Percentiles rank a stretch among this genome's conserved stretches.
phyloP scores from a whole-genome alignment of 2,113 vertebrate genomes.

The Phyllostomus hastatus region DNA sequence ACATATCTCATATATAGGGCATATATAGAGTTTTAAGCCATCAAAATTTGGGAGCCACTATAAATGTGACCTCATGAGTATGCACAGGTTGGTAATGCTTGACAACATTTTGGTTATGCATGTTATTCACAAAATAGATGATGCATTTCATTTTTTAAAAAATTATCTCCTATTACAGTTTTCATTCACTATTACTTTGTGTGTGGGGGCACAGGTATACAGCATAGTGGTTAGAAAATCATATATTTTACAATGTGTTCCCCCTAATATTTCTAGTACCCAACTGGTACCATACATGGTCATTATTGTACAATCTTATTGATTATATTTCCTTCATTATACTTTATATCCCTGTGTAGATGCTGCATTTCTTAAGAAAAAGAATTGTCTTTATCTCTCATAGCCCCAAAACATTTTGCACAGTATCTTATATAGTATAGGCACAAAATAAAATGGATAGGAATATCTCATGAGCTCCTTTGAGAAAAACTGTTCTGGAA shows the following conservation, averaged over 20 bases:
- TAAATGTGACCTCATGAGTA: background rate
- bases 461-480: background rate
- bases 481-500: background rate
- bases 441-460: background rate
- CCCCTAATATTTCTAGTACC: too few species aligned
- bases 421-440: background rate
- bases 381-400: background rate
- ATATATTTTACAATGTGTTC: too few species aligned
- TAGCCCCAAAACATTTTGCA: background rate
- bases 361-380: background rate
- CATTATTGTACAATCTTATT: too few species aligned
- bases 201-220: too few species aligned
- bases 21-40: background rate
- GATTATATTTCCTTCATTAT: background rate
- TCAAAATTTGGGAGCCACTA: background rate
- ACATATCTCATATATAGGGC: too few species aligned
- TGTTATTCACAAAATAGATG: background rate
- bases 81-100: background rate
- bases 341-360: background rate
- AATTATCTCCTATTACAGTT: background rate
- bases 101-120: background rate
- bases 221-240: too few species aligned
- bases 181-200: background rate
- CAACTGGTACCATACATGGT: too few species aligned
- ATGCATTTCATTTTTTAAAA: background rate